phyloP scores from a whole-genome alignment of 2,797 vertebrate species.

The Pseudochirops cupreus region DNA sequence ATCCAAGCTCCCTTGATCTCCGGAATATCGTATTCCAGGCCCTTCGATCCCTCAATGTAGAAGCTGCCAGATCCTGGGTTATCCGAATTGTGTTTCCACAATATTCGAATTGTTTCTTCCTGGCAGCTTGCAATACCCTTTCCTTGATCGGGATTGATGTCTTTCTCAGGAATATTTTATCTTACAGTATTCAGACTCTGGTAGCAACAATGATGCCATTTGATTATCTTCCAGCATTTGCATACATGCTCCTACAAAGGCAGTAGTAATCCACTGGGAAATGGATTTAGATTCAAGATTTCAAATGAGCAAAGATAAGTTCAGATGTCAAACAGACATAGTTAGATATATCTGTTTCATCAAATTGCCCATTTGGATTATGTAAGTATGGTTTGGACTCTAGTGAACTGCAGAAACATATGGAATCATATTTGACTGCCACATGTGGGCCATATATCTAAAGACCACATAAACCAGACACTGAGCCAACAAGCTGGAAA shows the following conservation, averaged over 20 bases:
- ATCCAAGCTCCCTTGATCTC: too few relatives aligned
- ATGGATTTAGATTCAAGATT: conserved; percentile 35
- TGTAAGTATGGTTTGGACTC: conserved; percentile 17
- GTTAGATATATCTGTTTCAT: conserved; percentile 23
- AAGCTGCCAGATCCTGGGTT: too few relatives aligned
- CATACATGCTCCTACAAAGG: conserved; percentile 51
- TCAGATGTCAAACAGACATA: not conserved
- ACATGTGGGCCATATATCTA: not conserved
- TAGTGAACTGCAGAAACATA: not conserved
- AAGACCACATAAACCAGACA: not conserved
- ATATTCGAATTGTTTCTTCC: too few relatives aligned
- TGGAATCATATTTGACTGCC: not conserved
- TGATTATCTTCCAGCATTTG: conserved; percentile 61
- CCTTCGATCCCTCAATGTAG: too few relatives aligned
- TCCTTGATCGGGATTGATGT: conserved; percentile 69
- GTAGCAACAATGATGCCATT: conserved; percentile 55
- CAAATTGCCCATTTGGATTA: conserved; percentile 41
- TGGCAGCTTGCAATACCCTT: too few relatives aligned
- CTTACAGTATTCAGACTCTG: conserved; percentile 66
- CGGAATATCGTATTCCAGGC: too few relatives aligned
- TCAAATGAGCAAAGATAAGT: conserved; percentile 15
- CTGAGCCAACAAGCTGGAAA: not conserved
- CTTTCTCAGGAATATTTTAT: conserved; percentile 73
- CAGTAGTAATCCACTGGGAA: conserved; percentile 22
- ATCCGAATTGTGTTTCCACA: too few relatives aligned